These are phyloP conservation scores for Agraylea sexmaculata DNA, from an alignment of 1,140 invertebrate species.

Conservation along the genomic window DNA sequence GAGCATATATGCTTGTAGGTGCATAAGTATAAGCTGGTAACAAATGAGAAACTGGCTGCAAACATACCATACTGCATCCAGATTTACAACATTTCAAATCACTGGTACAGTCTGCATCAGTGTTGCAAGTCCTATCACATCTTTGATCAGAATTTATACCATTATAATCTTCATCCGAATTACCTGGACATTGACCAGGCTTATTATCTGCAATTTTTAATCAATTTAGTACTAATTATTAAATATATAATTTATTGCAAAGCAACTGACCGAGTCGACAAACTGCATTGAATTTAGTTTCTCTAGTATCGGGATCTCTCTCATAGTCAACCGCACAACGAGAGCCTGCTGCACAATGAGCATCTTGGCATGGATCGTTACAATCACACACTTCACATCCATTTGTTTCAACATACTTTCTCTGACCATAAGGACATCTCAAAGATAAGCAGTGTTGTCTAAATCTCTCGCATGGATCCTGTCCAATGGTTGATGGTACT, in stretches of 20 bases:
- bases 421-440: constrained; percentile 64
- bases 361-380: constrained; percentile 56
- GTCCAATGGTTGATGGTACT: constrained; percentile 10
- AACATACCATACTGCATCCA: constrained; percentile 62
- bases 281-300: constrained; percentile 30
- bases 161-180: constrained; percentile 24
- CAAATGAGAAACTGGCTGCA: constrained; percentile 40
- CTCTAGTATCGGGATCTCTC: constrained; percentile 33
- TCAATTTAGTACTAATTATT: constrained; percentile 1
- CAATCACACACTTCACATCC: constrained; percentile 68
- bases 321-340: constrained; percentile 53
- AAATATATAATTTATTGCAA: constrained; percentile 2
- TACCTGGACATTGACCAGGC: constrained; percentile 57
- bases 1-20: constrained; percentile 21
- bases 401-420: constrained; percentile 49
- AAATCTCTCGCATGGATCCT: constrained; percentile 41
- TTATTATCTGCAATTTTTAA: constrained; percentile 50
- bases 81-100: constrained; percentile 71
- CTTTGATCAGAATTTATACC: constrained; percentile 22
- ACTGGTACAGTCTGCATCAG: constrained; percentile 70
- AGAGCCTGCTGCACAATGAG: constrained; percentile 49
- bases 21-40: constrained; percentile 24
- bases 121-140: constrained; percentile 60
- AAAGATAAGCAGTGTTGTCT: constrained; percentile 45
- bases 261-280: constrained; percentile 49